Base-by-base conservation (phyloP, 2,888 invertebrate species). In the Acanthococcus lagerstroemiae region DNA sequence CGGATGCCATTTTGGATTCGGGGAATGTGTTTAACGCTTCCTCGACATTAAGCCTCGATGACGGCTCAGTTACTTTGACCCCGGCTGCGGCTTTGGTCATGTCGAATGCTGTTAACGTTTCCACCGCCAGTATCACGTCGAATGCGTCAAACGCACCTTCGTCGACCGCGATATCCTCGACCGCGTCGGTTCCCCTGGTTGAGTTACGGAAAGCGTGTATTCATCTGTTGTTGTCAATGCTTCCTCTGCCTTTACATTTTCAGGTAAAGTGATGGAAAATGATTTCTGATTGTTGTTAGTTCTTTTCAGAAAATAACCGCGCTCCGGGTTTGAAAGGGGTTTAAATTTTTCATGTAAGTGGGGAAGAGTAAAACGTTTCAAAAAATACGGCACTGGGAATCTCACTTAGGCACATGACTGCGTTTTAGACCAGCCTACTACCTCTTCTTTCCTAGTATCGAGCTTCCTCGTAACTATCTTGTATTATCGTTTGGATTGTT, bases 171-270 rank as follows among this genome's bases (percentile, higher is more conserved):
- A 58, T 66, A 37, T 37, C 37, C 48, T 65, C 67, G 37, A 27
- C 54, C 37, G 84, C 82, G 15, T 74, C 80, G 67, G 81, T 86
- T 70, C 86, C 87, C 69, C 85, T 85, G 76, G 82, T 84, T 1
- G 90, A 91, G 73, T 78, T 99, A 67, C 82, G 97, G 69, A 85
- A 91, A 72, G 91, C 96, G 1, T 92, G 95, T 27, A 93, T 95
- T 69, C 90, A 95, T 73, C 81, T 95, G 61, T 80, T 99, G 22
- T 77, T 95, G 70, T 96, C 96, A 1, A 84, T 97, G 77, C 81
- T 97, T 69, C 88, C 91, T 19, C 82, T 97, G 73, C 97, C 99
- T 0, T 82, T 95, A 67, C 95, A 97, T 78, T 96, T 94, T 75
- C 89, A 83, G 75, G 80, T 81, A 37, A 15, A 37, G n/a, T 37